Conservation (phyloP, 2,113 vertebrate species). For the Taurulus bubalis region DNA sequence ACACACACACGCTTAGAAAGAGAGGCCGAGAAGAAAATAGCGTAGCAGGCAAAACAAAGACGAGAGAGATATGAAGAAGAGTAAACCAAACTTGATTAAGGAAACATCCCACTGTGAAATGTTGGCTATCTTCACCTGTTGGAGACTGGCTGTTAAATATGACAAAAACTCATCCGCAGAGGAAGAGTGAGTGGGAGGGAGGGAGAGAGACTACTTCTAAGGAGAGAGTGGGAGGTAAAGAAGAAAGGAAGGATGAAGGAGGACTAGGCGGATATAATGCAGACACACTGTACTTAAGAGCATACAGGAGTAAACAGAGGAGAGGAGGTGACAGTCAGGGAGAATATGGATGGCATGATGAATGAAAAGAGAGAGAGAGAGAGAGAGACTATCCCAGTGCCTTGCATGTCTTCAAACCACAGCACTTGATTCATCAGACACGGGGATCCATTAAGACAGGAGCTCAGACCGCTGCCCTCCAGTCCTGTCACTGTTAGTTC, state of each 20-base stretch:
- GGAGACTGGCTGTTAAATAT: slow-evolving; percentile 14
- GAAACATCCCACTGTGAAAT: slow-evolving; percentile 23
- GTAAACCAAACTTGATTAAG: not conserved
- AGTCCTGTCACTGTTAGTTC: not conserved
- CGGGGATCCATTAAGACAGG: not conserved
- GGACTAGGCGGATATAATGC: slow-evolving; percentile 26
- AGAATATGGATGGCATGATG: not conserved
- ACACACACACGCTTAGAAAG: not conserved
- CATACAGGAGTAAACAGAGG: not conserved
- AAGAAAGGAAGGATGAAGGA: slow-evolving; percentile 51
- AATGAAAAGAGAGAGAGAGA: not conserved
- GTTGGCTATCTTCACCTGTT: slow-evolving; percentile 24
- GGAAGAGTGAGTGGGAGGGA: slow-evolving; percentile 33
- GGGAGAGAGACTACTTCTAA: not conserved
- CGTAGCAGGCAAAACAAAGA: not conserved
- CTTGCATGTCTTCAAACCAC: not conserved
- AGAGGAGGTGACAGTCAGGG: slow-evolving; percentile 11
- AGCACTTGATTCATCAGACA: not conserved
- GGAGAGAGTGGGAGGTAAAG: slow-evolving; percentile 44
- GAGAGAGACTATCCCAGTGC: not conserved
- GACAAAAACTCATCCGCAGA: not conserved
- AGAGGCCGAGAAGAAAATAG: not conserved
- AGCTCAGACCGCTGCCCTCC: not conserved
- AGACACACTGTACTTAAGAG: slow-evolving; percentile 15
- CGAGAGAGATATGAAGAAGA: not conserved